Evolutionary conservation across 2,888 invertebrate genomes (phyloP).

Genomic region (Notodonta ziczac): DNA sequence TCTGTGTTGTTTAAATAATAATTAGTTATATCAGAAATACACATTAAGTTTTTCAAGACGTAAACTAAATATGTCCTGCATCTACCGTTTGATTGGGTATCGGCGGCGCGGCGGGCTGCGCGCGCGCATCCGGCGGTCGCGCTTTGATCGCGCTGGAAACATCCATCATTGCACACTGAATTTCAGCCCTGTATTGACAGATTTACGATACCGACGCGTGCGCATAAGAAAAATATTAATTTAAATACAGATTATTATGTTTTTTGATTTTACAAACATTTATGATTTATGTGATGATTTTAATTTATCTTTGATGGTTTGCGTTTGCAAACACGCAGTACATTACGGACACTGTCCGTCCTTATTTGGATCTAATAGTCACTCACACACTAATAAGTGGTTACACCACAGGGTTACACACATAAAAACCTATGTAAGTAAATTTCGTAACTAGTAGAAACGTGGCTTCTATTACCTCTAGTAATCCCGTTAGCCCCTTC

Average conservation of each 20-base stretch:
- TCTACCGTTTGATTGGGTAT: constrained; percentile 28
- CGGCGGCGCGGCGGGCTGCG: constrained; percentile 16
- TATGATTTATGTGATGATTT: constrained; percentile 36
- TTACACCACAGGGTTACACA: no score
- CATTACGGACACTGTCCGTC: no score
- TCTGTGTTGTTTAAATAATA: no score
- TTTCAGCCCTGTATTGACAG: constrained; percentile 50
- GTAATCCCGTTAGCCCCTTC: no score
- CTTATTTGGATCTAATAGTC: no score
- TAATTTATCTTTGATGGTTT: constrained; percentile 37
- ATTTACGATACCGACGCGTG: constrained; percentile 46
- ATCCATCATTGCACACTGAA: constrained; percentile 47
- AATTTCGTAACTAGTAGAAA: no score
- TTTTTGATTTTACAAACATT: constrained; percentile 36
- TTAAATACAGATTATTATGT: constrained; percentile 37
- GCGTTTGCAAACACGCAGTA: constrained; percentile 1
- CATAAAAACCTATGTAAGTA: no score
- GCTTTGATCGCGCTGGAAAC: constrained; percentile 51
- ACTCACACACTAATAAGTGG: no score
- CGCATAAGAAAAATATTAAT: constrained; percentile 42
- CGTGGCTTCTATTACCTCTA: no score
- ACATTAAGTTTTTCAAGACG: constrained; percentile 9
- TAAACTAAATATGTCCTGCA: constrained; percentile 22
- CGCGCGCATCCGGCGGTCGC: constrained; percentile 37
- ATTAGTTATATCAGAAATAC: not conserved